Evolutionary conservation across 1,140 invertebrate species (phyloP), one percentile per base, ranked within the genome.

Genomic region (Lanistes nyassanus): DNA sequence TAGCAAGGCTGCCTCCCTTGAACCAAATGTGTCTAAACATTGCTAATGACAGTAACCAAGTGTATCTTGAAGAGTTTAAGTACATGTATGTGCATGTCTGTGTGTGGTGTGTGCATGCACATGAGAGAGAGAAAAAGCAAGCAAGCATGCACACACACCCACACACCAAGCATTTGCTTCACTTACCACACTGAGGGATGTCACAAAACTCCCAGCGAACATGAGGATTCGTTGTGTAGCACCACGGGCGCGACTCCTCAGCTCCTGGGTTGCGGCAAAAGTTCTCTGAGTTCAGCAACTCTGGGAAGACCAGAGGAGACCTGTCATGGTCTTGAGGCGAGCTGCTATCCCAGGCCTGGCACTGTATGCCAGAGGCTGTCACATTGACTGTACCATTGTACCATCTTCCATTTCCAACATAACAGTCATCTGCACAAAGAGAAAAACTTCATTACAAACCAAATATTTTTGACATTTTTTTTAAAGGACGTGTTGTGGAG

Each of bases 251-350:
- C 0, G 92, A 92, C 85, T 97, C 96, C 88, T 98, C 96, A 11
- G 95, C 97, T 1, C 97, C 97, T 6, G 96, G 96, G 91, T 99
- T 99, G 80, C 97, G 92, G 88, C 97, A 99, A 86, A 94, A 97
- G 90, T 98, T 99, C 86, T 96, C 94, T 5, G 96, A 93, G 84
- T 95, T 92, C 81, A 93, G 91, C 56, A 99, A 92, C 91, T 98
- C 96, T 5, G 95, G 94, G 90, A 98, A 98, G 3, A 98, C 93
- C 82, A 93, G 90, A 3, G 96, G 96, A 11, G 79, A 81, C 66
- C 94, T 92, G 78, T 94, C 94, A 84, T 98, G 96, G 79, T 91
- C 92, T 84, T 98, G 97, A 1, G 97, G 97, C 9, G 72, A 78
- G 88, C 97, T 95, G 23, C 92, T 92, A 81, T 95, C 94, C 97